These are phyloP conservation scores for Aleiodes sp. DNA, from an alignment of 1,140 invertebrate species.

Conservation along the genomic window DNA sequence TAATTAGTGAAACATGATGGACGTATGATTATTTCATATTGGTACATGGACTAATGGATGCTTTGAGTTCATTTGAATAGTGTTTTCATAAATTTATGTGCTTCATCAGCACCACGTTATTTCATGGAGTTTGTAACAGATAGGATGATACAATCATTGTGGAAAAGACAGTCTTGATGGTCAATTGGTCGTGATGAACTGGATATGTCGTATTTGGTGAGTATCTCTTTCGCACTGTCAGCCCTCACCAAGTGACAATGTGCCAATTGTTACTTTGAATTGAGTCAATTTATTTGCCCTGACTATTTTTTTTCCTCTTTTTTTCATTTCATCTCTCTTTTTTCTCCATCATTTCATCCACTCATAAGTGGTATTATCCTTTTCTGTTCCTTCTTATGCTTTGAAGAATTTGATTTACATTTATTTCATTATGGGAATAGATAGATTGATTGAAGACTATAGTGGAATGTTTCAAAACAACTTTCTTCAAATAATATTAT, in stretches of 20 bases:
- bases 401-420: neutral
- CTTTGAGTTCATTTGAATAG: neutral
- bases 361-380: too few relatives aligned
- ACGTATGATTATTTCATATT: neutral
- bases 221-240: conserved; percentile 21
- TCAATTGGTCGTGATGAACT: conserved; percentile 37
- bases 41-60: neutral
- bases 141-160: conserved; percentile 6
- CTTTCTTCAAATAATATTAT: too few relatives aligned
- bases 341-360: neutral
- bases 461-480: too few relatives aligned
- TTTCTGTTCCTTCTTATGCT: too few relatives aligned
- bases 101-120: neutral
- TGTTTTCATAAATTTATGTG: neutral
- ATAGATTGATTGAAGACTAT: too few relatives aligned
- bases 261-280: conserved; percentile 16
- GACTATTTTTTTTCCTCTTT: conserved; percentile 5
- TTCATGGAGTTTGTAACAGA: neutral
- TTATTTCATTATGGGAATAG: neutral
- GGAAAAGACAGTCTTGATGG: conserved; percentile 26
- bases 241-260: conserved; percentile 7
- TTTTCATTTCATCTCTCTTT: neutral
- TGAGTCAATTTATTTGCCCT: neutral
- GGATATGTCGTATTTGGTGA: conserved; percentile 50
- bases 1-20: neutral